Evolutionary conservation across 2,113 vertebrate genomes (phyloP).

Genomic region (Bubalus kerabau): DNA sequence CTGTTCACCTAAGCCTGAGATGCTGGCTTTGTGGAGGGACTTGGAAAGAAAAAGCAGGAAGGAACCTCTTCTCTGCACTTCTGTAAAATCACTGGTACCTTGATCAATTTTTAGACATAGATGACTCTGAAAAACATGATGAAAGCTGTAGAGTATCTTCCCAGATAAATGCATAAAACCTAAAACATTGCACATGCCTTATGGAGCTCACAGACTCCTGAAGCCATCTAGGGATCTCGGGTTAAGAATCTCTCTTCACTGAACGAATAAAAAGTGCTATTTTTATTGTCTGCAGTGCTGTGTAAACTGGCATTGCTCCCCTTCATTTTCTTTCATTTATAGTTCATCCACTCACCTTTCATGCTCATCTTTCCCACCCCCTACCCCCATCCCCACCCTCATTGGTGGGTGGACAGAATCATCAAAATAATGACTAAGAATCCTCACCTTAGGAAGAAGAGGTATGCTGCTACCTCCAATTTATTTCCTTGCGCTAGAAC

Average conservation of each 20-base stretch:
- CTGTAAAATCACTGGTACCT: not conserved
- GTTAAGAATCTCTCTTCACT: not conserved
- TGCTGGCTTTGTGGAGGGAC: not conserved
- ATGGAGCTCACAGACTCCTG: not conserved
- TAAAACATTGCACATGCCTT: not conserved
- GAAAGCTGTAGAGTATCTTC: not conserved
- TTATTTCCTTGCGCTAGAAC: not conserved
- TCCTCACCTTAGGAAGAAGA: not conserved
- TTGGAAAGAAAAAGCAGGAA: not conserved
- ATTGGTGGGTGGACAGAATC: not conserved
- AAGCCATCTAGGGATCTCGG: not conserved
- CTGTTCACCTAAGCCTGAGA: not conserved
- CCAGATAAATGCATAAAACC: not conserved
- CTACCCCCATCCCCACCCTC: not conserved
- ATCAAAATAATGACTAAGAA: not conserved
- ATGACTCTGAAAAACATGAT: not conserved
- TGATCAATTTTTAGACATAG: not conserved
- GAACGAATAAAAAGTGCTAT: not conserved
- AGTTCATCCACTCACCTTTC: not conserved
- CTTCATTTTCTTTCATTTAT: not conserved
- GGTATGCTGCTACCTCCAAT: not conserved
- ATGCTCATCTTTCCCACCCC: not conserved
- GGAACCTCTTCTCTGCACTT: not conserved
- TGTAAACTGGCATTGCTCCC: not conserved
- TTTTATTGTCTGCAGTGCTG: not conserved